Conservation (phyloP, 1,140 invertebrate genomes). For the Notospermus geniculatus region DNA sequence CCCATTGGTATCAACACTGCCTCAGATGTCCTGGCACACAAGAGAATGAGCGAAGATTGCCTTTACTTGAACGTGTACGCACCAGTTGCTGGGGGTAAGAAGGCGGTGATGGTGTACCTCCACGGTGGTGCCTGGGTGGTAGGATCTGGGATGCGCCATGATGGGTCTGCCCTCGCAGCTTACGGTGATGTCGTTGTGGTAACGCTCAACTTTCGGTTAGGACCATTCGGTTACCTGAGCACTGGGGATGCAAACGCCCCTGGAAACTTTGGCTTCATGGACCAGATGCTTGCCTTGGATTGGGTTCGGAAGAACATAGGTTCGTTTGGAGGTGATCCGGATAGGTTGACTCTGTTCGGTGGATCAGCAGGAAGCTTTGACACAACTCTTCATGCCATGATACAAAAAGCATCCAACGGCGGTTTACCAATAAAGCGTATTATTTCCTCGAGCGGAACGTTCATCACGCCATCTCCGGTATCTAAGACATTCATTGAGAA, state of each 20-base stretch:
- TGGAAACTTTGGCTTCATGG: neutral
- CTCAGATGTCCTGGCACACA: neutral
- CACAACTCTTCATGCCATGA: too few relatives aligned
- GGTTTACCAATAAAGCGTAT: too few relatives aligned
- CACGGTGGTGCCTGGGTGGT: slow-evolving; percentile 27
- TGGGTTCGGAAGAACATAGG: too few relatives aligned
- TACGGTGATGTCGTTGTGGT: slow-evolving; percentile 30
- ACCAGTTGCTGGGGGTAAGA: neutral
- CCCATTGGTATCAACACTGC: neutral
- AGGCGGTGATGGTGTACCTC: slow-evolving; percentile 28
- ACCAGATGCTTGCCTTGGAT: too few relatives aligned
- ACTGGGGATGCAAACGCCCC: slow-evolving; percentile 16
- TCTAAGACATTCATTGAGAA: too few relatives aligned
- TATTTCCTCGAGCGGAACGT: too few relatives aligned
- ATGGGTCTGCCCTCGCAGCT: slow-evolving; percentile 14
- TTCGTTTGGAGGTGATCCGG: too few relatives aligned
- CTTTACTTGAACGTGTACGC: slow-evolving; percentile 3
- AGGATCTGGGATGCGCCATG: slow-evolving; percentile 18
- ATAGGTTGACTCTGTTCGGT: too few relatives aligned
- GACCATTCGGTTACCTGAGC: slow-evolving; percentile 27
- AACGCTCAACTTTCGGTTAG: slow-evolving; percentile 31
- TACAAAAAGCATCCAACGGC: too few relatives aligned
- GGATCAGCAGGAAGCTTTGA: too few relatives aligned
- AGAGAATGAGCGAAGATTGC: slow-evolving; percentile 3
- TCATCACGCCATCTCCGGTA: too few relatives aligned